Percentiles rank a stretch among this genome's conserved stretches.
Evolutionary conservation across 2,113 vertebrate species (phyloP).

Genomic region (Elephantulus edwardii): DNA sequence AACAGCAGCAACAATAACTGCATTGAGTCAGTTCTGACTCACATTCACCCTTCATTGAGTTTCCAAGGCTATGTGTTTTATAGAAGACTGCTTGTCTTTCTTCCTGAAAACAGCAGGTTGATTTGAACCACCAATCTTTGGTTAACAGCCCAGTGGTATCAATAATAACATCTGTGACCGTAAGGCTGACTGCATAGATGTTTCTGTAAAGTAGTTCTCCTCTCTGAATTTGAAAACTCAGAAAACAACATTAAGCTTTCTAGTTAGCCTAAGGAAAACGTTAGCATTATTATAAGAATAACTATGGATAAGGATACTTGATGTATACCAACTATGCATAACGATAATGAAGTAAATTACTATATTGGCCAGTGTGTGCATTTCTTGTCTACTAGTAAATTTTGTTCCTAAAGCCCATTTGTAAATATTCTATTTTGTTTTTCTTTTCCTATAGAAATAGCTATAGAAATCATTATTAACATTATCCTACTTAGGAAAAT

Average conservation of each 20-base stretch:
- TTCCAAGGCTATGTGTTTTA: too few relatives aligned
- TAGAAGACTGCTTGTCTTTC: too few relatives aligned
- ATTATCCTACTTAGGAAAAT: not conserved
- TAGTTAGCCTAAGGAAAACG: constrained; percentile 17
- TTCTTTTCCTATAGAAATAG: not conserved
- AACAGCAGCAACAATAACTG: too few relatives aligned
- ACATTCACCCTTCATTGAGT: too few relatives aligned
- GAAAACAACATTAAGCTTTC: not conserved
- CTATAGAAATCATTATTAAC: not conserved
- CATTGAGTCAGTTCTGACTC: too few relatives aligned
- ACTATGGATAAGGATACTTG: not conserved
- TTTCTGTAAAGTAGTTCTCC: constrained; percentile 16
- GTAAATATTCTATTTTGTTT: not conserved
- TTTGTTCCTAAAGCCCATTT: not conserved
- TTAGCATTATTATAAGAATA: not conserved
- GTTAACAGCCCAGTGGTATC: not conserved
- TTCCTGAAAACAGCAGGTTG: too few relatives aligned
- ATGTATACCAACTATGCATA: not conserved
- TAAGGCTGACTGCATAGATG: not conserved
- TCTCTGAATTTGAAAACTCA: constrained; percentile 33
- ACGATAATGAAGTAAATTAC: not conserved
- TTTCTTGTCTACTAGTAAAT: not conserved
- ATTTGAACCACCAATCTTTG: too few relatives aligned
- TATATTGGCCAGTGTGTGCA: not conserved
- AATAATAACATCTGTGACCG: not conserved